These are phyloP conservation scores for Pimephales promelas DNA, from an alignment of 2,113 vertebrate species.

Conservation along the genomic window DNA sequence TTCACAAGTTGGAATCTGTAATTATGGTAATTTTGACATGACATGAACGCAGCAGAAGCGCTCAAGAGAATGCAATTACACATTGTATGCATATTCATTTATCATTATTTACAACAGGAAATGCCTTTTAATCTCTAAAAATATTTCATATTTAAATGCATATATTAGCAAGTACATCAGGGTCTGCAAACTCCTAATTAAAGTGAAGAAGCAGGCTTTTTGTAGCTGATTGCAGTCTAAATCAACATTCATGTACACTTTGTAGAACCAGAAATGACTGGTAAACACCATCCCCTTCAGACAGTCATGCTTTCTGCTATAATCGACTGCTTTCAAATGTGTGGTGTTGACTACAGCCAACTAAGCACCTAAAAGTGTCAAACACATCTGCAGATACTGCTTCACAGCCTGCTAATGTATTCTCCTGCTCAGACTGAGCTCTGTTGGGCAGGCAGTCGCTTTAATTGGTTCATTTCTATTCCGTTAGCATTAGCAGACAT, in stretches of 20 bases:
- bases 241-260: background rate
- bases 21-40: slow-evolving; percentile 7
- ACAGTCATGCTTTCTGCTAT: background rate
- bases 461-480: slow-evolving; percentile 59
- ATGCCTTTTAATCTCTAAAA: background rate
- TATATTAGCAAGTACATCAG: background rate
- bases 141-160: background rate
- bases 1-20: background rate
- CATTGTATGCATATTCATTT: background rate
- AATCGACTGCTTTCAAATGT: slow-evolving; percentile 22
- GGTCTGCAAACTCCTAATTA: slow-evolving; percentile 7
- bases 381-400: background rate
- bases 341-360: slow-evolving; percentile 34
- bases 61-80: slow-evolving; percentile 10
- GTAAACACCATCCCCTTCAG: background rate
- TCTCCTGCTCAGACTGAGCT: slow-evolving; percentile 48
- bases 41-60: background rate
- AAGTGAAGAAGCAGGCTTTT: background rate
- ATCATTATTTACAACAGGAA: background rate
- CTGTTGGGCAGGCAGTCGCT: slow-evolving; percentile 17
- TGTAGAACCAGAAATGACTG: background rate
- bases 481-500: slow-evolving; percentile 47
- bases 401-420: slow-evolving; percentile 44
- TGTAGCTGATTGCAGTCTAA: background rate
- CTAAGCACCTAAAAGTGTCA: slow-evolving; percentile 25